Conservation (phyloP, 2,797 vertebrate genomes). For the Serranus cabrilla region DNA sequence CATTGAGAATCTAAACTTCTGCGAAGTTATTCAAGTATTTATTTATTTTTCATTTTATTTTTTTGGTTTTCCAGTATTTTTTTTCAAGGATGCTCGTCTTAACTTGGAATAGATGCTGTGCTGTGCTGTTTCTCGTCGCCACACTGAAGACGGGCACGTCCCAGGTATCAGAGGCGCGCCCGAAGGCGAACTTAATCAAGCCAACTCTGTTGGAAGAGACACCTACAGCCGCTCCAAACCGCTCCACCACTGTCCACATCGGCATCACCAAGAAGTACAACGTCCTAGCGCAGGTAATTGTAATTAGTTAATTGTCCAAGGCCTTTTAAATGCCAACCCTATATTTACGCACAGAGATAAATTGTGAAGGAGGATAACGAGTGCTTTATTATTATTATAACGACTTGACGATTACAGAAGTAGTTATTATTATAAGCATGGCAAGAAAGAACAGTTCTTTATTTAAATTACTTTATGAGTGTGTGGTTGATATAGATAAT, state of each 20-base stretch:
- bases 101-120: constrained; percentile 89
- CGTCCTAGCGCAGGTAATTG: constrained; percentile 88
- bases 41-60: constrained; percentile 8
- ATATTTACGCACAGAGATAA: constrained; percentile 26
- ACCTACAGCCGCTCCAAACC: constrained; percentile 88
- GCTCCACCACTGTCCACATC: constrained; percentile 81
- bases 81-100: constrained; percentile 87
- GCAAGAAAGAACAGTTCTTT: accelerated
- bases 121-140: constrained; percentile 90
- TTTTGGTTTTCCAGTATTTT: constrained; percentile 12
- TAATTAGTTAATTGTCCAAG: background rate
- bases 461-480: background rate
- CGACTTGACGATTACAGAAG: background rate
- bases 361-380: background rate
- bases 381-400: background rate
- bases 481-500: background rate
- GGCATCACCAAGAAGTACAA: constrained; percentile 90
- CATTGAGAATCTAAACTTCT: constrained; percentile 35
- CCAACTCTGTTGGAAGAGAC: constrained; percentile 89
- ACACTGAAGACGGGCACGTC: constrained; percentile 90
- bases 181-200: constrained; percentile 96
- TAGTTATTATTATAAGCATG: background rate
- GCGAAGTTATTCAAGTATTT: background rate
- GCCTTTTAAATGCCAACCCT: background rate
- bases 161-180: constrained; percentile 87